Evolutionary conservation across 1,140 invertebrate species (phyloP).

Genomic region (Harlomillsia oculata): DNA sequence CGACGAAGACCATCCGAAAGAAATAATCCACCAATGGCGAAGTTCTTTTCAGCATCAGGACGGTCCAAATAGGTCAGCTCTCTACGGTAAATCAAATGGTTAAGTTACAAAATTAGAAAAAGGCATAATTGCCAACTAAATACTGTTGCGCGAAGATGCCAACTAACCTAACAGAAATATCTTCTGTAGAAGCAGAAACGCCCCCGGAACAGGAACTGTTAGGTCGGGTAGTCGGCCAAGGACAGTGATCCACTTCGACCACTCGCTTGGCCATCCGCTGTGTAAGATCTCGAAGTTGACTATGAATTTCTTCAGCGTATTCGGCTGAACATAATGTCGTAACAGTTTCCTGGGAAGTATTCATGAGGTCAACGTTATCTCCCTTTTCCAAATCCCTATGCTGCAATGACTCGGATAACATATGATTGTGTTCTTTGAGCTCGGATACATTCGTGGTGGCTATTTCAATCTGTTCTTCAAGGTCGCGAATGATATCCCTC

Average conservation of each 20-base stretch:
- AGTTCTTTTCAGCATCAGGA: not conserved
- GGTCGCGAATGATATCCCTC: slow-evolving; percentile 61
- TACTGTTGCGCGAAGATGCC: too few species aligned
- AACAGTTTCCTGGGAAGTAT: slow-evolving; percentile 12
- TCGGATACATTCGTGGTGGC: slow-evolving; percentile 46
- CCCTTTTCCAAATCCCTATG: slow-evolving; percentile 46
- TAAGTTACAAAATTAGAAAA: too few species aligned
- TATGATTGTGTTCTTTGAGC: slow-evolving; percentile 46
- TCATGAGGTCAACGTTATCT: slow-evolving; percentile 40
- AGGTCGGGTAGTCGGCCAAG: slow-evolving; percentile 19
- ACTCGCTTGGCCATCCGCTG: slow-evolving; percentile 23
- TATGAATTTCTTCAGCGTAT: slow-evolving; percentile 27
- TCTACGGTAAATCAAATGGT: slow-evolving; percentile 2
- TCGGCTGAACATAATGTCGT: slow-evolving; percentile 6
- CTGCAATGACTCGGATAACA: slow-evolving; percentile 48
- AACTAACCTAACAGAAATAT: slow-evolving; percentile 28
- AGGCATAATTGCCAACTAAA: too few species aligned
- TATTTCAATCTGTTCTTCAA: slow-evolving; percentile 58
- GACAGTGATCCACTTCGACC: slow-evolving; percentile 25
- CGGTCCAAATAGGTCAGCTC: slow-evolving; percentile 1
- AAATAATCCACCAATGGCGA: not conserved
- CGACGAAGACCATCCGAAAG: slow-evolving; percentile 17
- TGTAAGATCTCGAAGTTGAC: slow-evolving; percentile 19
- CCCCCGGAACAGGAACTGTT: slow-evolving; percentile 26
- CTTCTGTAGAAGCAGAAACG: slow-evolving; percentile 31